These are phyloP conservation scores for Drosophila colorata DNA, from an alignment of 2,888 invertebrate species.

Conservation along the genomic window DNA sequence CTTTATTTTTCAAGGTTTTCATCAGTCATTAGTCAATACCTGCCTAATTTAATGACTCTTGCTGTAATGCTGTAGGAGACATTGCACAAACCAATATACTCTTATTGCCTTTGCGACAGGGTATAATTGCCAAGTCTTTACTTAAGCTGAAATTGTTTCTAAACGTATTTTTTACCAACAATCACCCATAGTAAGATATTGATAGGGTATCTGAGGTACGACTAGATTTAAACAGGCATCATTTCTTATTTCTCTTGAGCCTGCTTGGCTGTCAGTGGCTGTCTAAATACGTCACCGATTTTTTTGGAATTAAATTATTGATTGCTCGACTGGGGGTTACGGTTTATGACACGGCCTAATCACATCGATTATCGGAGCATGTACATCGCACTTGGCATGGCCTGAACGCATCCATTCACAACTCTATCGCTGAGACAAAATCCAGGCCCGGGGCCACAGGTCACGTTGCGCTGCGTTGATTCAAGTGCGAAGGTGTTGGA, in stretches of 20 bases:
- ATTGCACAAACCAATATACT: too few relatives aligned
- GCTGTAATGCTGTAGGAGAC: too few relatives aligned
- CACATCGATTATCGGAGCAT: constrained; percentile 75
- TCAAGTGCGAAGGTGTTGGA: constrained; percentile 74
- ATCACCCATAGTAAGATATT: neutral
- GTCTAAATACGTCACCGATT: constrained; percentile 73
- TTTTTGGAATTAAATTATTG: constrained; percentile 60
- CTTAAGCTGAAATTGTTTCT: too few relatives aligned
- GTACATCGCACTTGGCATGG: constrained; percentile 63
- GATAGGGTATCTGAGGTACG: constrained; percentile 41
- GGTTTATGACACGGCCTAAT: constrained; percentile 73
- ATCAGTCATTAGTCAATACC: too few relatives aligned
- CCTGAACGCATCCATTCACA: constrained; percentile 56
- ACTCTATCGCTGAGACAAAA: constrained; percentile 37
- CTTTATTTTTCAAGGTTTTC: too few relatives aligned
- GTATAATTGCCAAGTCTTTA: too few relatives aligned
- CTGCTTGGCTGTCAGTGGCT: constrained; percentile 69
- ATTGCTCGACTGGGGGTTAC: constrained; percentile 65
- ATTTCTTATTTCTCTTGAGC: constrained; percentile 41
- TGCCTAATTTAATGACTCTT: too few relatives aligned
- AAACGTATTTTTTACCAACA: neutral
- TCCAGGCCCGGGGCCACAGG: constrained; percentile 63
- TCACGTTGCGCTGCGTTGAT: constrained; percentile 78
- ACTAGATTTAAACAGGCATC: neutral
- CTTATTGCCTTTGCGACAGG: too few relatives aligned